Evolutionary conservation across 2,797 vertebrate genomes (phyloP), one percentile per base, ranked within the genome.

Genomic region (Gymnodraco acuticeps): DNA sequence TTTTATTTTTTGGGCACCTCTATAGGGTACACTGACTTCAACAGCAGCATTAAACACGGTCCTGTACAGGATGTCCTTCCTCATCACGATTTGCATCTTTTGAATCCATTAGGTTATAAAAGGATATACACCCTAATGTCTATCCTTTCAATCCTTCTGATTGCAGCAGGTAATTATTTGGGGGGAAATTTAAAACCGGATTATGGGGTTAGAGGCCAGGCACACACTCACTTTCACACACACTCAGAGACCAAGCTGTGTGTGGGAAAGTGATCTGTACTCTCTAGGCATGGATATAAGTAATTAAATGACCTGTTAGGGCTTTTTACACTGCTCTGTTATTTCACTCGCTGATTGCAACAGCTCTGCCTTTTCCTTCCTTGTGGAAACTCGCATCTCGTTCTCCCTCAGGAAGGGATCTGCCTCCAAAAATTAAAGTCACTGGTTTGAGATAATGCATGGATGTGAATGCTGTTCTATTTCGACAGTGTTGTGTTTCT

Each of bases 311-410:
- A n/a, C 45, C 47, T 69, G 62, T 77, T 87, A 70, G 70, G 41
- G 17, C 45, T 77, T 66, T 76, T 80, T 47, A 38, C 75, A 47
- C 41, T 45, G 45, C 66, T 75, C 51, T 87, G 70, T 88, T 87
- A 45, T 86, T 86, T 56, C 59, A 60, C 68, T 69, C 10, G 10
- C 59, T 89, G 81, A 87, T 89, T 84, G 74, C 77, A 79, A 45
- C 70, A 54, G 68, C 69, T 78, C 74, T 43, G 65, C 81, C 75
- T 77, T 86, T 89, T 90, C 88, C 83, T 92, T 90, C 82, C 86
- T 77, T 41, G 2, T 78, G 55, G 58, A 73, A 64, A 65, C 60
- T 51, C 23, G 0, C 50, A 46, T 68, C 70, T 75, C 10, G 19
- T 60, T 73, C 27, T 75, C 70, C 33, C 60, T 45, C 75, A 43